phyloP scores from a whole-genome alignment of 2,888 invertebrate genomes.

The Sphaeridia pumilis region DNA sequence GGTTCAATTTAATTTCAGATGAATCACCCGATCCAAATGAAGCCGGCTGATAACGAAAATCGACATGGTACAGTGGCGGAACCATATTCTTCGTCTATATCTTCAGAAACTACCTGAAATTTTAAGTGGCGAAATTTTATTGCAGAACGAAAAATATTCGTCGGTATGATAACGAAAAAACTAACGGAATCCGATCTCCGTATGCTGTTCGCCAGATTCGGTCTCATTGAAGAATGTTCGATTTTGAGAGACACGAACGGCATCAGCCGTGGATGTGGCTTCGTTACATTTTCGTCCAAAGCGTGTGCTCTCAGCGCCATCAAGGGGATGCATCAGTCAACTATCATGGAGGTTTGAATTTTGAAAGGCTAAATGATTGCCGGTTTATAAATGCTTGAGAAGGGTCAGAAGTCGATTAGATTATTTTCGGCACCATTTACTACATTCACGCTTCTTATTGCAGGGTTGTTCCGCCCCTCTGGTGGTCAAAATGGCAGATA shows the following conservation, averaged over 20 bases:
- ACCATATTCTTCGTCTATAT: too few relatives aligned
- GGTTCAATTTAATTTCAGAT: too few relatives aligned
- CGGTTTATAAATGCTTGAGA: too few relatives aligned
- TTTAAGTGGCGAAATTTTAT: too few relatives aligned
- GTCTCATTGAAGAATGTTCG: constrained; percentile 96
- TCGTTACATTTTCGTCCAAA: constrained; percentile 95
- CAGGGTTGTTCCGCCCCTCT: constrained; percentile 92
- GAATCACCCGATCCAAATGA: constrained; percentile 99
- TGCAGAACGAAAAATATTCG: constrained; percentile 92
- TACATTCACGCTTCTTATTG: too few relatives aligned
- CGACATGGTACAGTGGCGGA: too few relatives aligned
- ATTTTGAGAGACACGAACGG: constrained; percentile 90
- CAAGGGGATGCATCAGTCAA: constrained; percentile 93
- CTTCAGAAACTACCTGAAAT: too few relatives aligned
- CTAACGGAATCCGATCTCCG: constrained; percentile 89
- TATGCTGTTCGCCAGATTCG: constrained; percentile 81
- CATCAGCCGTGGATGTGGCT: constrained; percentile 94
- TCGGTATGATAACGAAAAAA: constrained; percentile 97
- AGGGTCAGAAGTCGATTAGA: too few relatives aligned
- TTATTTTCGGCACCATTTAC: too few relatives aligned
- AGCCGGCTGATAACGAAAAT: constrained; percentile 99
- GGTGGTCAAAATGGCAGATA: constrained; percentile 98
- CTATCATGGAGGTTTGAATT: constrained; percentile 95
- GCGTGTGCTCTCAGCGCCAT: constrained; percentile 95
- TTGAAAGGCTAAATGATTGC: too few relatives aligned